Evolutionary conservation across 2,888 invertebrate species (phyloP).

Genomic region (Camptogramma bilineatum): DNA sequence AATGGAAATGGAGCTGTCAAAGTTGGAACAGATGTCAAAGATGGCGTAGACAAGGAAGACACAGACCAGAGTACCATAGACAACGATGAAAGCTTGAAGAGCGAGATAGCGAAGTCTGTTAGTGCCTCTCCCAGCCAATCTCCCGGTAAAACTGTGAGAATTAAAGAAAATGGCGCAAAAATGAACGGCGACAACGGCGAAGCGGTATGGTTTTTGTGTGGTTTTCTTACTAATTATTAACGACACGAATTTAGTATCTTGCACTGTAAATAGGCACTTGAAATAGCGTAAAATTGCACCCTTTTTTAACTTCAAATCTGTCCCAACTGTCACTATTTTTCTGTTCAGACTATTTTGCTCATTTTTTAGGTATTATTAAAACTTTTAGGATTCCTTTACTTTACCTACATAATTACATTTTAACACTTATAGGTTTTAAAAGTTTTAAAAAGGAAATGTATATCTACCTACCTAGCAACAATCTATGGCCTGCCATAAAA

Average conservation of each 20-base stretch:
- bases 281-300: not conserved
- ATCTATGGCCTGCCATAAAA: too few species aligned
- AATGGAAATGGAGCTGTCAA: slow-evolving; percentile 45
- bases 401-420: too few species aligned
- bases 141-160: slow-evolving; percentile 76
- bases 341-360: not conserved
- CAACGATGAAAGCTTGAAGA: slow-evolving; percentile 45
- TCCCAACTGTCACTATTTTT: not conserved
- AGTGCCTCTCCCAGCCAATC: slow-evolving; percentile 69
- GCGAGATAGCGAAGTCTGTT: slow-evolving; percentile 50
- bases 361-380: not conserved
- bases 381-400: too few species aligned
- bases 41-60: slow-evolving; percentile 42
- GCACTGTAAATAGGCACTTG: slow-evolving; percentile 1
- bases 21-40: slow-evolving; percentile 44
- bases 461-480: too few species aligned
- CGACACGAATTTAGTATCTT: not conserved
- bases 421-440: too few species aligned
- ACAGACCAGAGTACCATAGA: slow-evolving; percentile 46
- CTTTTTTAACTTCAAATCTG: not conserved
- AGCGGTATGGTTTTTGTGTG: slow-evolving; percentile 59
- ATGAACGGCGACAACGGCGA: slow-evolving; percentile 63
- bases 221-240: slow-evolving; percentile 45
- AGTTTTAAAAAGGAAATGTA: too few species aligned
- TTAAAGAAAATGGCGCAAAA: slow-evolving; percentile 77